phyloP scores from a whole-genome alignment of 2,888 invertebrate genomes.

The Platycnemis pennipes region DNA sequence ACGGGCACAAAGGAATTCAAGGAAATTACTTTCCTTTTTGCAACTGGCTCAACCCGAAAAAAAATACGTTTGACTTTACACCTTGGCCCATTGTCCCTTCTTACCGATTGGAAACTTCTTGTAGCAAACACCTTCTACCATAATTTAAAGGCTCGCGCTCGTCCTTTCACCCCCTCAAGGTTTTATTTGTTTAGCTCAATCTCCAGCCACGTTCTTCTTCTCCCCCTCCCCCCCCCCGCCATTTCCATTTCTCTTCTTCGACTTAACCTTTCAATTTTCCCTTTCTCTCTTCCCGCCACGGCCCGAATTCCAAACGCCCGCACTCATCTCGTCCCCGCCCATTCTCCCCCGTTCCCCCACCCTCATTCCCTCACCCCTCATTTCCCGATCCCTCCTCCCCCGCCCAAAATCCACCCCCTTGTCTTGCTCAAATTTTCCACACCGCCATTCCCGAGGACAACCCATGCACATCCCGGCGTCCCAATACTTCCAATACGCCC shows the following conservation, averaged over 20 bases:
- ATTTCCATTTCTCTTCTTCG: slow-evolving; percentile 13
- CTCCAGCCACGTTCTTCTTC: slow-evolving; percentile 16
- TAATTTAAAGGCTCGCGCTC: neutral
- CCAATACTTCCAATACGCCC: slow-evolving; percentile 35
- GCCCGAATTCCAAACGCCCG: slow-evolving; percentile 2
- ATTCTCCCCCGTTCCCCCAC: neutral
- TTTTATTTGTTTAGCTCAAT: slow-evolving; percentile 37
- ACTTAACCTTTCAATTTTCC: slow-evolving; percentile 13
- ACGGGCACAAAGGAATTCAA: too few species aligned
- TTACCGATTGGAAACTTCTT: neutral
- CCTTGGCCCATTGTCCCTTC: neutral
- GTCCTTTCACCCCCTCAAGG: neutral
- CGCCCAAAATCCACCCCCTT: neutral
- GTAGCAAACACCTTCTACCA: neutral
- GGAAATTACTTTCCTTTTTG: too few species aligned
- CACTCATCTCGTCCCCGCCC: neutral
- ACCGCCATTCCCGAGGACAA: neutral
- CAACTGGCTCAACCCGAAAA: too few species aligned
- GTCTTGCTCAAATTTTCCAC: neutral
- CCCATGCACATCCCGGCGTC: slow-evolving; percentile 4
- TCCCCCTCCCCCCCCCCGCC: neutral
- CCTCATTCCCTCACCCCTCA: neutral
- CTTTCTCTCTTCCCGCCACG: neutral
- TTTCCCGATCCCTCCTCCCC: neutral
- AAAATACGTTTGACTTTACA: too few species aligned